phyloP scores from a whole-genome alignment of 2,113 vertebrate genomes.

The Echinops telfairi region DNA sequence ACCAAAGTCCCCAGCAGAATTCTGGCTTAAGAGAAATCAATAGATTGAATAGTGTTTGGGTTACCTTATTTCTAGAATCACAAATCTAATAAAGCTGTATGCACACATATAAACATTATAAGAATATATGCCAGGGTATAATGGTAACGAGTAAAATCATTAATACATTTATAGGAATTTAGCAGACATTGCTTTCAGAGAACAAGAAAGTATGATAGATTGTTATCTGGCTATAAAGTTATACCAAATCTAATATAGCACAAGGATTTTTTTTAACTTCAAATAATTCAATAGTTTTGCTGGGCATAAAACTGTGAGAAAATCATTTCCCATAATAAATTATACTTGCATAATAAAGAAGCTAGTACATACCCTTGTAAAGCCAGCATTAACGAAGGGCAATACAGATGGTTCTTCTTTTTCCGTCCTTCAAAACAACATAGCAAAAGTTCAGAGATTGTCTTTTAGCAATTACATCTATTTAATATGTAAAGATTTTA shows the following conservation, averaged over 20 bases:
- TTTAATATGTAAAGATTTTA: neutral
- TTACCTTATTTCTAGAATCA: neutral
- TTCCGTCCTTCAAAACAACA: constrained; percentile 89
- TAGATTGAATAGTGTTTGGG: neutral
- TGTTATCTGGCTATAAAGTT: constrained; percentile 17
- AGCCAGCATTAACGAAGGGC: constrained; percentile 96
- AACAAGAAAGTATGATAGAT: neutral
- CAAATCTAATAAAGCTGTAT: neutral
- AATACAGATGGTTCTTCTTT: constrained; percentile 95
- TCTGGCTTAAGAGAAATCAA: neutral
- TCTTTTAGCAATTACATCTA: neutral
- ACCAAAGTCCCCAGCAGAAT: neutral
- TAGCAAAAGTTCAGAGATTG: constrained; percentile 18
- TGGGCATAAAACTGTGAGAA: neutral
- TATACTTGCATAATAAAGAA: neutral
- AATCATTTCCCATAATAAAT: neutral
- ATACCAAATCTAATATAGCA: neutral
- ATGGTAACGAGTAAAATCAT: neutral
- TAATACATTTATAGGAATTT: neutral
- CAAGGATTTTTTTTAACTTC: neutral
- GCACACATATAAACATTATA: neutral
- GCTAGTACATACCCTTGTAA: constrained; percentile 93
- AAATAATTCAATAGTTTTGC: constrained; percentile 36
- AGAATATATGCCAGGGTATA: neutral
- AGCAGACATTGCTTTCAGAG: neutral